Percentiles rank a stretch among this genome's conserved stretches.
These are phyloP conservation scores for Myocastor coypus DNA, from an alignment of 2,113 vertebrate species.

Conservation along the genomic window DNA sequence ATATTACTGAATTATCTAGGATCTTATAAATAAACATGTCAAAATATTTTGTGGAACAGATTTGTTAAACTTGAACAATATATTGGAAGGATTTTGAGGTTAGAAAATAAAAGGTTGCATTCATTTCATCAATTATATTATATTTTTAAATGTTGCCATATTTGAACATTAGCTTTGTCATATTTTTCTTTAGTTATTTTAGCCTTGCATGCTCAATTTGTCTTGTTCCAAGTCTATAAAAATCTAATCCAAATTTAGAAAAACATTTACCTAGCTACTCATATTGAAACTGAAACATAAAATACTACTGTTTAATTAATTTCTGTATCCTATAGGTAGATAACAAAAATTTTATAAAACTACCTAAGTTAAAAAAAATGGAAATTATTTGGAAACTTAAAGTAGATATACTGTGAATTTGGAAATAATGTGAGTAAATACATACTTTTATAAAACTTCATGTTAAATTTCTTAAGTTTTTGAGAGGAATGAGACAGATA, in stretches of 20 bases:
- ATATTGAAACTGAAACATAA: background rate
- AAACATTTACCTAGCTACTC: background rate
- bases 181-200: background rate
- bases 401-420: background rate
- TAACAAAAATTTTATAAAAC: background rate
- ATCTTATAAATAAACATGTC: background rate
- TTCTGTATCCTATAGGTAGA: background rate
- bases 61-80: background rate
- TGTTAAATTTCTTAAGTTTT: background rate
- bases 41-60: background rate
- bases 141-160: background rate
- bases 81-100: background rate
- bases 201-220: background rate
- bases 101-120: background rate
- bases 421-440: background rate
- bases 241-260: background rate
- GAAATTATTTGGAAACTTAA: background rate
- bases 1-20: background rate
- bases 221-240: background rate
- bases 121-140: background rate
- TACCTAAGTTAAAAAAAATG: background rate
- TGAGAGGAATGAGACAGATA: background rate
- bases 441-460: background rate
- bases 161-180: background rate
- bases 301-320: background rate